Evolutionary conservation across 1,140 invertebrate genomes (phyloP).

Genomic region (Thalassaphorura encarpata): DNA sequence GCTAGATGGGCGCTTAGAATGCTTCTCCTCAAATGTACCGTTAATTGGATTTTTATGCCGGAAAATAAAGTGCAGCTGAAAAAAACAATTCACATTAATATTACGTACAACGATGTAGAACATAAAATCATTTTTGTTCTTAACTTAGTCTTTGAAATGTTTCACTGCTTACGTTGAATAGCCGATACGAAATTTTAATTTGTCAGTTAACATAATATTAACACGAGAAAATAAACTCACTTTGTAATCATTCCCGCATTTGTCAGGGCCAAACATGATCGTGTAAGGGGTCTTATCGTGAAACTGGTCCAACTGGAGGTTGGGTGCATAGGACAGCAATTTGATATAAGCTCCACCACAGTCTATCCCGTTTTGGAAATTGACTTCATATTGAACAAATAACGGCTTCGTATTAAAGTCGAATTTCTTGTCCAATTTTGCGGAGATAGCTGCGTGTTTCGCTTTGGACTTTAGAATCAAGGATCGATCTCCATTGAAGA

Average conservation of each 20-base stretch:
- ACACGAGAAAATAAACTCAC: slow-evolving; percentile 36
- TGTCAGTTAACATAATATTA: not conserved
- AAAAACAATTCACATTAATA: slow-evolving; percentile 4
- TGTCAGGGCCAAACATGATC: slow-evolving; percentile 99
- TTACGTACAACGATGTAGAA: too few relatives aligned
- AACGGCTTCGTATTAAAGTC: slow-evolving; percentile 77
- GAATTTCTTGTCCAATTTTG: slow-evolving; percentile 69
- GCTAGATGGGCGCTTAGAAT: slow-evolving; percentile 78
- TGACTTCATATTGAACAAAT: slow-evolving; percentile 85
- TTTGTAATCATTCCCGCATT: slow-evolving; percentile 93
- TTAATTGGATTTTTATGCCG: slow-evolving; percentile 90
- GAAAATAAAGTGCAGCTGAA: slow-evolving; percentile 90
- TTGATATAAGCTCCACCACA: slow-evolving; percentile 98
- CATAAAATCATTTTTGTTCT: too few relatives aligned
- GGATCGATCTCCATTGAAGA: slow-evolving; percentile 72
- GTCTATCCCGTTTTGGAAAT: slow-evolving; percentile 86
- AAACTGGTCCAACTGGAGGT: slow-evolving; percentile 68
- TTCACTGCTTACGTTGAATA: not conserved
- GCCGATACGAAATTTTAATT: too few relatives aligned
- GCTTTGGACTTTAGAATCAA: slow-evolving; percentile 89
- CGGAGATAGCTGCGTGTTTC: slow-evolving; percentile 88
- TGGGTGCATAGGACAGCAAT: slow-evolving; percentile 60
- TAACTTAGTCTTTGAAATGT: not conserved
- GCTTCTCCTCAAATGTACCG: slow-evolving; percentile 77
- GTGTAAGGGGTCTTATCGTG: slow-evolving; percentile 94